These are phyloP conservation scores for Arvicanthis niloticus DNA, from an alignment of 2,113 vertebrate genomes.

Conservation along the genomic window DNA sequence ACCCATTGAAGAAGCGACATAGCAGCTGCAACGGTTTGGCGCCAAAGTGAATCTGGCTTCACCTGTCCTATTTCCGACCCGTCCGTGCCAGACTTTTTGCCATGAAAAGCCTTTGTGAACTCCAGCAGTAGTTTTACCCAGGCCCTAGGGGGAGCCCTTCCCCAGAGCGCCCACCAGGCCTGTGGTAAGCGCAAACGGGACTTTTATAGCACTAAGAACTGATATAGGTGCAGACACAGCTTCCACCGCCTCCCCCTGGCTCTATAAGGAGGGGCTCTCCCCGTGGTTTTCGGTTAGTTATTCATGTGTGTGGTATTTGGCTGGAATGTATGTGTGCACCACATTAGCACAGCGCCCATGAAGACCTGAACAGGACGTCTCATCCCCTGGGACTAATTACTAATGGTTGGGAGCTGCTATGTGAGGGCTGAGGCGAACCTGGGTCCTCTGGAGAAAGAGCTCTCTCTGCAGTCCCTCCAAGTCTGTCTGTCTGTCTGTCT, in stretches of 20 bases:
- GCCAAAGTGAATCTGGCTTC: background rate
- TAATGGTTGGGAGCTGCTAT: background rate
- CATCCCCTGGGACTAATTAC: background rate
- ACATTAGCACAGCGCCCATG: background rate
- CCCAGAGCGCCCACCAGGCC: background rate
- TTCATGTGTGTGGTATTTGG: background rate
- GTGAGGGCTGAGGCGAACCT: too few relatives aligned
- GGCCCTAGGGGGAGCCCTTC: background rate
- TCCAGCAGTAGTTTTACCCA: background rate
- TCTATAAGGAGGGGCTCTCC: background rate
- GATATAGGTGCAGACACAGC: rapidly evolving
- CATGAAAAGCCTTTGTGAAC: background rate
- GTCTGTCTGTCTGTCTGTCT: too few relatives aligned
- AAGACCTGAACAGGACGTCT: background rate
- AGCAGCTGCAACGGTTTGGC: too few relatives aligned
- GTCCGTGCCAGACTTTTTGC: background rate
- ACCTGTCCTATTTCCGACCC: background rate
- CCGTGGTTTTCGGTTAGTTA: background rate
- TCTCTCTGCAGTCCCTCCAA: background rate
- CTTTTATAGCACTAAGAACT: too few relatives aligned
- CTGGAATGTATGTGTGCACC: background rate
- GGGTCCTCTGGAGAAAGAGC: background rate
- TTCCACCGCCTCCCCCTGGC: background rate
- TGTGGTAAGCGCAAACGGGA: background rate
- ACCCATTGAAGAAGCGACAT: background rate